A percentile compares a stretch with the other conserved stretches of the same genome.
These are phyloP conservation scores for Aurelia sp. DNA, from an alignment of 30 jellyfish, hydroid and myxozoan genomes.

Conservation along the genomic window DNA sequence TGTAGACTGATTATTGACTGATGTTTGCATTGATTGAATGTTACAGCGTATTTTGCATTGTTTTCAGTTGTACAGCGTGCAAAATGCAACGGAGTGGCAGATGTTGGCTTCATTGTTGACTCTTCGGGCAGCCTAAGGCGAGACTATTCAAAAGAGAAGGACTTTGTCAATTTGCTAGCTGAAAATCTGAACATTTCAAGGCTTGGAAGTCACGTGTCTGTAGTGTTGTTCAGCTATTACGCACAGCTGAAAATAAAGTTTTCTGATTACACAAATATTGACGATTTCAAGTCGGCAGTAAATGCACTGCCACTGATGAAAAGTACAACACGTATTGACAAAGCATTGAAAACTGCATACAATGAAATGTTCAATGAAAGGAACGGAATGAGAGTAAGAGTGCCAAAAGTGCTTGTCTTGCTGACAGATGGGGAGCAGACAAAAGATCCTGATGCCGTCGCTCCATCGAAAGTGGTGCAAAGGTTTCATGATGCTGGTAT, in stretches of 20 bases:
- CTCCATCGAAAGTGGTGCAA: constrained; percentile 37
- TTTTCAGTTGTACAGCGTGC: constrained; percentile 9
- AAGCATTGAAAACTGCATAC: constrained; percentile 44
- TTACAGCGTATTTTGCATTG: too few species aligned
- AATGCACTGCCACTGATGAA: constrained; percentile 55
- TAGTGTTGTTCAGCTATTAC: constrained; percentile 46
- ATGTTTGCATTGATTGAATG: too few species aligned
- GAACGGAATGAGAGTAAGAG: constrained; percentile 68
- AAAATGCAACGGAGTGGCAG: constrained; percentile 34
- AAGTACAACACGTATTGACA: constrained; percentile 69
- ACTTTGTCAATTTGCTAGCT: constrained; percentile 53
- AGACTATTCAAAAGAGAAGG: constrained; percentile 61
- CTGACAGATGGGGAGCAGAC: constrained; percentile 80
- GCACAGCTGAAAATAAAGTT: constrained; percentile 50
- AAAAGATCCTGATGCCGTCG: constrained; percentile 27
- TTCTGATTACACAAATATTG: constrained; percentile 31
- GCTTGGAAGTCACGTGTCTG: constrained; percentile 61
- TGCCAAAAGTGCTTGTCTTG: constrained; percentile 37
- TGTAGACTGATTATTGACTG: too few species aligned
- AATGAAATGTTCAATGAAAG: constrained; percentile 36
- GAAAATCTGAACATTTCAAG: constrained; percentile 14
- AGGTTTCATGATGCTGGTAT: constrained; percentile 70
- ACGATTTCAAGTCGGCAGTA: constrained; percentile 48
- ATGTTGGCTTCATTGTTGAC: constrained; percentile 70
- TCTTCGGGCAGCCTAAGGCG: constrained; percentile 67